Percentiles rank a stretch among this genome's conserved stretches.
phyloP scores from a whole-genome alignment of 2,797 vertebrate genomes.

The Sebastes dallii region DNA sequence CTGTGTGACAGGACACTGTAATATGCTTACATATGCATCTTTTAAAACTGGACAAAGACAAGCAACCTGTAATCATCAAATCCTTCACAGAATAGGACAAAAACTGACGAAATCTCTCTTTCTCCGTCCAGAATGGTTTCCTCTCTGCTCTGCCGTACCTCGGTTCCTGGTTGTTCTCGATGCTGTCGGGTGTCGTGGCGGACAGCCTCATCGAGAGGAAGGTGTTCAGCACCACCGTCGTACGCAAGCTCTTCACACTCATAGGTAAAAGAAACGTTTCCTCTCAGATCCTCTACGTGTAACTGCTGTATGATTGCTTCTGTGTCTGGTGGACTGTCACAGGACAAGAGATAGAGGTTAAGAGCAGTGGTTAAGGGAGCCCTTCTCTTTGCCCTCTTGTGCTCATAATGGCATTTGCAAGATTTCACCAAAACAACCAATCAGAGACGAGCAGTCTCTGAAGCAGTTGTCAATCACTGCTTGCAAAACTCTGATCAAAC shows the following conservation, averaged over 20 bases:
- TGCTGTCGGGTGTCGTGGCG: slow-evolving; percentile 79
- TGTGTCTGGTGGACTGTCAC: no score
- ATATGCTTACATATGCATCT: not conserved
- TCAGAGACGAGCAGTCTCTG: no score
- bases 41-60: not conserved
- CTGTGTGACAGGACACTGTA: no score
- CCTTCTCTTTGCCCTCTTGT: no score
- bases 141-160: slow-evolving; percentile 88
- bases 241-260: slow-evolving; percentile 86
- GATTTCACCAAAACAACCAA: no score
- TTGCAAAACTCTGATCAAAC: no score
- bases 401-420: no score
- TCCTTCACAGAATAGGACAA: not conserved
- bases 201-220: slow-evolving; percentile 83
- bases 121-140: slow-evolving; percentile 82
- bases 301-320: not conserved
- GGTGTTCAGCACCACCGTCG: slow-evolving; percentile 78
- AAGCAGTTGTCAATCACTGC: no score
- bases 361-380: no score
- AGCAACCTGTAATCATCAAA: not conserved
- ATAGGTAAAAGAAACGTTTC: slow-evolving; percentile 70
- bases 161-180: slow-evolving; percentile 71
- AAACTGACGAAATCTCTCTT: not conserved
- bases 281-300: not conserved
- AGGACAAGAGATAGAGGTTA: no score